phyloP scores from a whole-genome alignment of 2,113 vertebrate species.

The Sebastes schlegelii region DNA sequence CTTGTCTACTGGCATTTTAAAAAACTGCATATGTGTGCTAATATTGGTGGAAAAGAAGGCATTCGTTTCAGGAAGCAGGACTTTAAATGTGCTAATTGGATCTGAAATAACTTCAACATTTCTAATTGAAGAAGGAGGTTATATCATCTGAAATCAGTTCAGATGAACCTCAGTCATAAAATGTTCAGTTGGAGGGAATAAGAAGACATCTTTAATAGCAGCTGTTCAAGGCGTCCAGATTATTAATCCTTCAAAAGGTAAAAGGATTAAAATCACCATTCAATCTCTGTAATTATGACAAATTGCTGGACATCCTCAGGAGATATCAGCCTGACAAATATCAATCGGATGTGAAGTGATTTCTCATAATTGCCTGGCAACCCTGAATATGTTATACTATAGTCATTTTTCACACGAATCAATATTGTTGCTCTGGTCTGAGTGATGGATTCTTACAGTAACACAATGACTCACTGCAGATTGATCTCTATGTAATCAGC shows the following conservation, averaged over 20 bases:
- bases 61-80: neutral
- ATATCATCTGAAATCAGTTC: neutral
- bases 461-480: neutral
- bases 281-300: neutral
- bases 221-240: neutral
- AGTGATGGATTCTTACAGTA: neutral
- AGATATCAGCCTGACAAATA: neutral
- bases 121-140: neutral
- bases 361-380: slow-evolving; percentile 15
- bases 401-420: slow-evolving; percentile 14
- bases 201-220: neutral
- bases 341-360: neutral
- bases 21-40: too few relatives aligned
- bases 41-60: too few relatives aligned
- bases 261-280: neutral
- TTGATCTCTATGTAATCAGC: neutral
- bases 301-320: neutral
- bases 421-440: neutral
- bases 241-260: neutral
- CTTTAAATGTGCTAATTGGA: neutral
- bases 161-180: neutral
- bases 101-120: neutral
- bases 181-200: neutral
- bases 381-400: slow-evolving; percentile 1
- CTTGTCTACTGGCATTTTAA: too few relatives aligned